Base-by-base conservation (phyloP, 2,113 vertebrate genomes). In the Leptosomus discolor region DNA sequence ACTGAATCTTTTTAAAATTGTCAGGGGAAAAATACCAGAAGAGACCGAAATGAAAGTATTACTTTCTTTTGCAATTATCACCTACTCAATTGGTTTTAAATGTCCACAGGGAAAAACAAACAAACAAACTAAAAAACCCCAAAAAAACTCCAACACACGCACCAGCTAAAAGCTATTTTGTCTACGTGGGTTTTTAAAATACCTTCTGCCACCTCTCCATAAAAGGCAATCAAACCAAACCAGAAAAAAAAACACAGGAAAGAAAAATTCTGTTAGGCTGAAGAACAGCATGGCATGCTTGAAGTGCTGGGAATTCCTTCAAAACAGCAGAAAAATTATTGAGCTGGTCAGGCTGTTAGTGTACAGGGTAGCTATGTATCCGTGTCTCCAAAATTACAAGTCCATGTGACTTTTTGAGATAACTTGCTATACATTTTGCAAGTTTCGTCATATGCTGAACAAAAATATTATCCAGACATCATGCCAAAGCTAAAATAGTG, bases 181-280 rank as follows among this genome's bases (percentile, higher is more conserved):
- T 50, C 56, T 85, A 3, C 1, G 5, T 39, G 15, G 36, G 48
- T 27, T 69, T 80, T 75, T 69, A 5, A 75, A 80, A 41, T 64
- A 48, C 29, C 17, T 74, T 75, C 43, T 85, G 8, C 29, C 22
- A 36, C 18, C 12, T 58, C 26, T 48, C 76, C 6, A 0, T 81
- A 69, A 76, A 90, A 86, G 76, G 37, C 17, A 70, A 76, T 65
- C 15, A 64, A 76, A 46, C 12, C 15, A 69, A 69, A 36, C 16
- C 0, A 21, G 20, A 48, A 37, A 24, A 53, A 53, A 1, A 23
- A 1, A 11, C 24, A 37, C 10, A 61, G 22, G 10, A 22, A 37
- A 54, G 39, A 58, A 58, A 41, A 54, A 48, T 1, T 22, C 3
- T 43, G 13, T 64, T 74, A 36, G 39, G 16, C 39, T 69, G 50